Conservation (phyloP, 37 sponge, comb jelly and placozoan genomes). For the Bolinopsis microptera region DNA sequence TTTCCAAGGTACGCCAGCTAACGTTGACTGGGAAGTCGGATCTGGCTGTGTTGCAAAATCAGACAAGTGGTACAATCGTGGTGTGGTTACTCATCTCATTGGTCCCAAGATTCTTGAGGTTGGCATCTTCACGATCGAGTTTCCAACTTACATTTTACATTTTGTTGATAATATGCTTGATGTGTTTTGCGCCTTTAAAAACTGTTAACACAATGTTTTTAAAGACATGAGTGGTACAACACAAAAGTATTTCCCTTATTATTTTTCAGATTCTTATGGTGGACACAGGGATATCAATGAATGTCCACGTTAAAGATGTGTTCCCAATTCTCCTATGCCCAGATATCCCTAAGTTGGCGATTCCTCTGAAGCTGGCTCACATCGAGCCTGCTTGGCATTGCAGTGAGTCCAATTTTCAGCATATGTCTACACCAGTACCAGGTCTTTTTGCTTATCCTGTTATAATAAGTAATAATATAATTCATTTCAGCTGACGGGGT, state of each 20-base stretch:
- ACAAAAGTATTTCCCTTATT: no score
- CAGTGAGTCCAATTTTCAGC: constrained; percentile 9
- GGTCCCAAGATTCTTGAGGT: neutral
- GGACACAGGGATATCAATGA: neutral
- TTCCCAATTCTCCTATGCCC: neutral
- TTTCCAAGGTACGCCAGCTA: neutral
- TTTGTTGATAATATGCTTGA: neutral
- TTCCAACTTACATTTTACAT: no score
- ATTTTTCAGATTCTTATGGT: neutral
- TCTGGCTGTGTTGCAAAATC: constrained; percentile 12
- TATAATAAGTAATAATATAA: no score
- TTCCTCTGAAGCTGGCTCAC: constrained; percentile 14
- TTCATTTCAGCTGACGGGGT: constrained; percentile 11
- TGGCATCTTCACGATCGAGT: no score
- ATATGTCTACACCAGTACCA: no score
- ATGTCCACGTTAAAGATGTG: neutral
- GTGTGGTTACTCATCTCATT: neutral
- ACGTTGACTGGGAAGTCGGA: constrained; percentile 24
- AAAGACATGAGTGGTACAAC: no score
- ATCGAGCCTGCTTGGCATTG: constrained; percentile 43
- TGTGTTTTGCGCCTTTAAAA: no score
- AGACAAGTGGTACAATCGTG: neutral
- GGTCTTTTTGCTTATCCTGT: no score
- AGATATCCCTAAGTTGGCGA: neutral
- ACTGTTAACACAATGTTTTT: no score